phyloP scores from a whole-genome alignment of 2,113 vertebrate species.

The Cephalopholis sonnerati region DNA sequence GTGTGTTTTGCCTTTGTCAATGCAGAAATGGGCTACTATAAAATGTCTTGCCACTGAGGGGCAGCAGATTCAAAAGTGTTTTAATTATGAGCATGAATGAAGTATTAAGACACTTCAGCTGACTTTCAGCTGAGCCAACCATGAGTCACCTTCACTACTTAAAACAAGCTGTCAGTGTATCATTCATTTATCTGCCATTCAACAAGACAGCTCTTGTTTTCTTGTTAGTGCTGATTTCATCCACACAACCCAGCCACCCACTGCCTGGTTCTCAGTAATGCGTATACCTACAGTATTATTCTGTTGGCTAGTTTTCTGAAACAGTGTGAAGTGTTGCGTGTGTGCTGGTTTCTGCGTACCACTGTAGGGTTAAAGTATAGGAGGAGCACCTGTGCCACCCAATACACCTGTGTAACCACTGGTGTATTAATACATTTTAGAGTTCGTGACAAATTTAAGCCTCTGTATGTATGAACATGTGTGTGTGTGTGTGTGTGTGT shows the following conservation, averaged over 20 bases:
- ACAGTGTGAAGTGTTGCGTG: not conserved
- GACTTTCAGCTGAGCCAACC: not conserved
- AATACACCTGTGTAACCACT: not conserved
- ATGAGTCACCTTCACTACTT: conserved; percentile 38
- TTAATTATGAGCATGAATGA: conserved; percentile 10
- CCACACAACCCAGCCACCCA: not conserved
- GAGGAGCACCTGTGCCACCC: not conserved
- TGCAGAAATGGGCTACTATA: not conserved
- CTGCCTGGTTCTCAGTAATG: not conserved
- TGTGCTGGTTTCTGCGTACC: not conserved
- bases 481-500: not conserved
- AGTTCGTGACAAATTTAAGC: not conserved
- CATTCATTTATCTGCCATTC: conserved; percentile 31
- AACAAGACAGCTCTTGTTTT: conserved; percentile 9
- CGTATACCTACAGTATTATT: not conserved
- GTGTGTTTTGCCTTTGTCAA: not conserved
- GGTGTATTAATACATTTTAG: not conserved
- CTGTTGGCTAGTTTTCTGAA: not conserved
- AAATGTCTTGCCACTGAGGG: conserved; percentile 42
- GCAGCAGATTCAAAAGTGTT: conserved; percentile 50
- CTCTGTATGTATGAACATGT: not conserved
- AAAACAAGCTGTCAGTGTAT: conserved; percentile 30
- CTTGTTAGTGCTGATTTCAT: conserved; percentile 32
- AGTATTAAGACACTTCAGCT: conserved; percentile 1
- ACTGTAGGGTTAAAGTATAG: too few species aligned